Percentiles rank a stretch among this genome's conserved stretches.
phyloP scores from a whole-genome alignment of 1,140 invertebrate species.

The Chrysomallon squamiferum region DNA sequence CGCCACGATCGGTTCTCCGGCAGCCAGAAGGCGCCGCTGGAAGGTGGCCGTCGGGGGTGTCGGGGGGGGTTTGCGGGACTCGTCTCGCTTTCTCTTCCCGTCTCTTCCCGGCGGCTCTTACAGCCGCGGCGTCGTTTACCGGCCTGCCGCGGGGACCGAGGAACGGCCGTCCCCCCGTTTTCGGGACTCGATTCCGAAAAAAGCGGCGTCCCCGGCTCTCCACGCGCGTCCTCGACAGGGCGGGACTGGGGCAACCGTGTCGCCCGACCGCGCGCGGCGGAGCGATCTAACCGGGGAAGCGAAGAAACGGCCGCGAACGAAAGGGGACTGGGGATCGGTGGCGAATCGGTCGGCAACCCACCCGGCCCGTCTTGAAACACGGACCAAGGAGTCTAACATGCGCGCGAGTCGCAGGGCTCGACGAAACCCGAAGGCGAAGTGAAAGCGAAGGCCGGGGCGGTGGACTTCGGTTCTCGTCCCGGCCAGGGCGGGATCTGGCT shows the following conservation, averaged over 20 bases:
- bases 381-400: conserved; percentile 90
- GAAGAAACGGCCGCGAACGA: conserved; percentile 16
- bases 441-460: conserved; percentile 69
- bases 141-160: background rate
- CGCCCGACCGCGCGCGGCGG: conserved; percentile 4
- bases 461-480: conserved; percentile 30
- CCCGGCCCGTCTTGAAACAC: conserved; percentile 90
- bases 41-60: background rate
- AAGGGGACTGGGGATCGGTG: conserved; percentile 26
- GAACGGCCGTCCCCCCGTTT: background rate
- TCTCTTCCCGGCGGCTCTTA: no score
- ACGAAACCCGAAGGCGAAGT: conserved; percentile 71
- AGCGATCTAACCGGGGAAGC: no score
- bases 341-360: conserved; percentile 58
- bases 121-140: background rate
- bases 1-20: background rate
- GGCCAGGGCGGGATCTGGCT: conserved; percentile 55
- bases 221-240: conserved; percentile 6
- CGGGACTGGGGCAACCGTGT: conserved; percentile 15
- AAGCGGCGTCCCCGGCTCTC: background rate
- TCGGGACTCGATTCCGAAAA: no score
- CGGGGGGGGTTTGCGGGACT: background rate
- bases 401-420: conserved; percentile 78
- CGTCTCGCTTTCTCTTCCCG: background rate
- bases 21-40: background rate